Base-by-base conservation (phyloP, 2,113 vertebrate species). In the Salvator merianae region DNA sequence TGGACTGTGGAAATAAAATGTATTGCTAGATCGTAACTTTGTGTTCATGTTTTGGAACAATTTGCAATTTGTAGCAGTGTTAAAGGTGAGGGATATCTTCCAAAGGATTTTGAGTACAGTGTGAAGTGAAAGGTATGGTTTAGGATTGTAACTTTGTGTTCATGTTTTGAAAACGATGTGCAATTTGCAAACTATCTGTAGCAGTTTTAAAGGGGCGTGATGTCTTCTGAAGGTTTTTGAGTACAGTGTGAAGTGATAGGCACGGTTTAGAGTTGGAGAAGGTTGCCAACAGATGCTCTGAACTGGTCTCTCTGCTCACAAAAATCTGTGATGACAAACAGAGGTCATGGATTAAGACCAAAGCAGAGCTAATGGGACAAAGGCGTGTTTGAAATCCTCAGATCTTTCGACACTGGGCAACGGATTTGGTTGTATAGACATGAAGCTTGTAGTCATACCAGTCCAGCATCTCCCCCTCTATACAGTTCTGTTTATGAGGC, bases 141-240 rank as follows among this genome's bases (percentile, higher is more conserved):
- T 34, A 68, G 13, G 5, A 62, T 59, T 13, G 53, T 36, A 70
- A 12, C 20, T 4, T 22, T 14, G 24, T 24, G 36, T 32, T 36
- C 53, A 32, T 68, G 34, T 91, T 88, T 72, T 88, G 79, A 86
- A 88, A 86, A 38, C 9, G 9, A 38, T 34, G 50, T 76, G 34
- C 9, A 14, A 36, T 32, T 43, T 76, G 34, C 79, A 72, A 0
- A 32, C 84, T 68, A 55, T 71, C 83, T 88, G 75, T 88, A 77
- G 32, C 72, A 65, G 87, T 88, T 81, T 82, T 53, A 36, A 69
- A 74, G 81, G 80, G 50, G 53, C 63, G 0, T 86, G 86, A 34
- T 89, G 75, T 77, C 84, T 38, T 66, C 74, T 20, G 87, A 83
- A 36, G n/a, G 77, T 65, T 65, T 89, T 85, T 53, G 16, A 53